phyloP scores from a whole-genome alignment of 1,140 invertebrate species.

The Adelges cooleyi region DNA sequence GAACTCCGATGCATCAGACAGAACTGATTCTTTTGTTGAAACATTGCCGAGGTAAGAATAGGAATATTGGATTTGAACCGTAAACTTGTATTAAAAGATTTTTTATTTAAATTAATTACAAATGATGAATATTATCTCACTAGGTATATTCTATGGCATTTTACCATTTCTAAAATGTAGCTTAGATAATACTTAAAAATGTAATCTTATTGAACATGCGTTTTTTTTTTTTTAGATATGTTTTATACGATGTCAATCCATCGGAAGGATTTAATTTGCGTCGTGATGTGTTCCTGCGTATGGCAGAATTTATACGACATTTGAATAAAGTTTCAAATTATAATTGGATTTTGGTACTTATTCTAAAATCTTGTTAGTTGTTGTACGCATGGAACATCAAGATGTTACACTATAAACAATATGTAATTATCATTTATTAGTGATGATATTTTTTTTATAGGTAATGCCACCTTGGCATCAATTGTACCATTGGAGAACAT shows the following conservation, averaged over 20 bases:
- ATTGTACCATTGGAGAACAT: constrained; percentile 78
- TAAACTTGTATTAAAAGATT: too few species aligned
- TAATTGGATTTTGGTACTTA: constrained; percentile 44
- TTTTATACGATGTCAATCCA: constrained; percentile 87
- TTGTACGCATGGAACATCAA: too few species aligned
- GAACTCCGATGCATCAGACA: background rate
- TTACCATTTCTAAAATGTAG: too few species aligned
- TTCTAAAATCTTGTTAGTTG: too few species aligned
- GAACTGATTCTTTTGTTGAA: background rate
- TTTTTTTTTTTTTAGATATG: constrained; percentile 42
- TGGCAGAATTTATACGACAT: constrained; percentile 66
- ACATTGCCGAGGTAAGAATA: constrained; percentile 1
- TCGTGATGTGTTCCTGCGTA: constrained; percentile 86
- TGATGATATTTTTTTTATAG: constrained; percentile 36
- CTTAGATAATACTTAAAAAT: too few species aligned
- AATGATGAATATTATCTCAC: too few species aligned
- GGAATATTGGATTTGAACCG: background rate
- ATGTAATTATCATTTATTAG: background rate
- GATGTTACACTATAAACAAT: too few species aligned
- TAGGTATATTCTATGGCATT: too few species aligned
- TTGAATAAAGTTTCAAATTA: constrained; percentile 44
- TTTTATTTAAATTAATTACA: too few species aligned
- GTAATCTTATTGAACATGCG: too few species aligned
- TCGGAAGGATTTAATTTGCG: constrained; percentile 94
- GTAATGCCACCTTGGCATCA: constrained; percentile 84